phyloP scores from a whole-genome alignment of 2,888 invertebrate species.

The Blastobasis lacticolella region DNA sequence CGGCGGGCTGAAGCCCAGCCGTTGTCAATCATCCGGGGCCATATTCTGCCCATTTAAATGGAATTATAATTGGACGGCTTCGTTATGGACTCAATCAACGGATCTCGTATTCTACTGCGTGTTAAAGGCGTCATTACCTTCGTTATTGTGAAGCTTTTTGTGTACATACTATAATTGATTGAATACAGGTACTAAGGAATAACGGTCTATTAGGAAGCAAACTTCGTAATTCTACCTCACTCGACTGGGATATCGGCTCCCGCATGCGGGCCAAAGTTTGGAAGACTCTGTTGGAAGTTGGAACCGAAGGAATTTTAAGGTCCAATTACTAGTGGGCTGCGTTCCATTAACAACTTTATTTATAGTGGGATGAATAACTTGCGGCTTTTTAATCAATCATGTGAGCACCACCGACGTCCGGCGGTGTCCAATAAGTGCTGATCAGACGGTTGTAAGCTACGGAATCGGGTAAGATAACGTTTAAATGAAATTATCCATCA shows the following conservation, averaged over 20 bases:
- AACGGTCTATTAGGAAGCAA: too few species aligned
- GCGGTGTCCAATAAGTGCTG: conserved; percentile 42
- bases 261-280: conserved; percentile 9
- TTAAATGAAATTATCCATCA: conserved; percentile 23
- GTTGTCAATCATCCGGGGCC: too few species aligned
- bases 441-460: conserved; percentile 30
- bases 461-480: conserved; percentile 17
- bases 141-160: too few species aligned
- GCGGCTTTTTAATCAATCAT: conserved; percentile 70
- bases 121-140: too few species aligned
- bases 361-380: conserved; percentile 61
- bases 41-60: too few species aligned
- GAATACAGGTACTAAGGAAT: too few species aligned
- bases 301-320: conserved; percentile 52
- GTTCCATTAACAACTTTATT: conserved; percentile 66
- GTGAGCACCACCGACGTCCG: conserved; percentile 49
- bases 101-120: too few species aligned
- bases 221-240: too few species aligned
- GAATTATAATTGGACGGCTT: too few species aligned
- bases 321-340: conserved; percentile 57
- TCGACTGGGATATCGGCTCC: background rate
- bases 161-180: too few species aligned
- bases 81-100: too few species aligned
- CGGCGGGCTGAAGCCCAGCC: too few species aligned
- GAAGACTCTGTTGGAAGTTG: conserved; percentile 38